Evolutionary conservation across 1,140 invertebrate species (phyloP), one percentile per base, ranked within the genome.

Genomic region (Drosophila tristis): DNA sequence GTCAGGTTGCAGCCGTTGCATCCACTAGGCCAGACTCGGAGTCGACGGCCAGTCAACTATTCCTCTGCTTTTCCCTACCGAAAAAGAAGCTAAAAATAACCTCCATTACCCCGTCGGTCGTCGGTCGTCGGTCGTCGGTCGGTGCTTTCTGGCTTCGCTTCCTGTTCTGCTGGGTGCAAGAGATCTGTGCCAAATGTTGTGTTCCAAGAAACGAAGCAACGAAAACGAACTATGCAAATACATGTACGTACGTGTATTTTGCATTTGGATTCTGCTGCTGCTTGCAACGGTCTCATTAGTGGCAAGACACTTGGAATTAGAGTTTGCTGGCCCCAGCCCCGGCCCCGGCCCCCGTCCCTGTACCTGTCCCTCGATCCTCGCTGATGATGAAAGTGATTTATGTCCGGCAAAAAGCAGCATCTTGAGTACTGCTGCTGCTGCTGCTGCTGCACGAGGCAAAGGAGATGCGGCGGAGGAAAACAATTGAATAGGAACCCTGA

Each of bases 301-400:
- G 29, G 56, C 63, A 65, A 74, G 26, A 75, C 74, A 62, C 64
- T 76, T 76, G 64, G 68, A 76, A 77, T 70, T 77, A 76, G 73
- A 75, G 72, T 75, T 73, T 74, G 49, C 70, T 66, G 44, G 23
- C 23, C 23, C 16, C 16, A 16, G 16, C 23, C 23, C 44, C 35
- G 51, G 45, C 67, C 50, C 26, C 29, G 48, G 31, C 5, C 42
- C 48, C 42, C 29, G 42, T 11, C 7, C 31, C 8, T 31, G 31
- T 1, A 0, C 29, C 45, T 31, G 31, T 1, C 3, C 29, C 45
- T 45, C 6, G 9, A 29, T 63, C 31, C 4, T 57, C 49, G 49
- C 16, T 13, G 81, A 85, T 85, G 80, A 84, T 79, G 75, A 85
- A 85, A 85, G 81, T 85, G 80, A 86, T 85, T 85, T 85, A 86